phyloP scores from a whole-genome alignment of 2,113 vertebrate genomes.

The Penelope pileata region DNA sequence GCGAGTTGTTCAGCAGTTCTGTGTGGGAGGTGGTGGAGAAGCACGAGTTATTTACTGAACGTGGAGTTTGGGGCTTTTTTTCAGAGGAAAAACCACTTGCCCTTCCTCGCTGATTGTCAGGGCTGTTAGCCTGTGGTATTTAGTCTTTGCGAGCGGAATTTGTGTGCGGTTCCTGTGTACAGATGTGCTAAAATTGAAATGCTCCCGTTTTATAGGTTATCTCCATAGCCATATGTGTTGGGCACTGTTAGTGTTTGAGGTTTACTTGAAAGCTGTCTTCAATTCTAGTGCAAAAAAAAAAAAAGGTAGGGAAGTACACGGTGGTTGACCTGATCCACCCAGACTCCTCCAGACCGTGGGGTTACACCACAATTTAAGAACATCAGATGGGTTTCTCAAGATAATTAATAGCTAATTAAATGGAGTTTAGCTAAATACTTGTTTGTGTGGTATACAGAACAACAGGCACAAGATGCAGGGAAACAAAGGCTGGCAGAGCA shows the following conservation, averaged over 20 bases:
- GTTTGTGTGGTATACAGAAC: too few species aligned
- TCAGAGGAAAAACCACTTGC: background rate
- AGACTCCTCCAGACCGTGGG: fast-evolving
- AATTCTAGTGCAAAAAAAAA: background rate
- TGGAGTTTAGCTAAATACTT: slow-evolving; percentile 8
- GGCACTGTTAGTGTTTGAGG: background rate
- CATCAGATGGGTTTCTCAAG: background rate
- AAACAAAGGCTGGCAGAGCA: slow-evolving; percentile 44
- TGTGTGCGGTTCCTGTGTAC: background rate
- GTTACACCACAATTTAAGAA: background rate
- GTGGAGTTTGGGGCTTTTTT: background rate
- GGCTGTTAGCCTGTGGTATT: background rate
- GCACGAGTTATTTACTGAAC: background rate
- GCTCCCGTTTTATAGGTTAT: background rate
- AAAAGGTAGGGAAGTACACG: background rate
- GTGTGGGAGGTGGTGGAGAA: background rate
- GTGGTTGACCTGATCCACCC: background rate
- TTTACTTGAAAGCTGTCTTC: background rate
- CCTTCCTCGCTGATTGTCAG: background rate
- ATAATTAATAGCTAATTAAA: slow-evolving; percentile 31
- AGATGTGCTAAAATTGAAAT: background rate
- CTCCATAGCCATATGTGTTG: background rate
- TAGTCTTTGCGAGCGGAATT: background rate
- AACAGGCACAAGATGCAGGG: background rate
- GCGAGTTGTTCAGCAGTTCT: background rate